phyloP scores from a whole-genome alignment of 2,888 invertebrate species.

The Laspeyria flexula region DNA sequence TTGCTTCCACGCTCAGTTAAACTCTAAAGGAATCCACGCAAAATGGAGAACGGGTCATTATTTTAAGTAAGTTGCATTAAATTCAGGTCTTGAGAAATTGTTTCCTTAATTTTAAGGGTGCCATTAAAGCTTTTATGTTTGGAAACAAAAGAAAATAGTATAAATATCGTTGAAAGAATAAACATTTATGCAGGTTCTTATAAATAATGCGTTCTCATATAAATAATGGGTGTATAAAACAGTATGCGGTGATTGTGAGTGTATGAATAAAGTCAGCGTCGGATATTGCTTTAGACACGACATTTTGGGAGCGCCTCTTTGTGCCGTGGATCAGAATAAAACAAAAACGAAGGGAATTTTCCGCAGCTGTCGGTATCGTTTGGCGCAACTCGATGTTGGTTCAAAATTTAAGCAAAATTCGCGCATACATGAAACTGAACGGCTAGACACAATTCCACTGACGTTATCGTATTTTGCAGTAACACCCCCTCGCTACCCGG shows the following conservation, averaged over 20 bases:
- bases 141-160: not conserved
- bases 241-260: not conserved
- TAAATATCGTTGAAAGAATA: not conserved
- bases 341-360: conserved; percentile 27
- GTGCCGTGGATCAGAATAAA: conserved; percentile 11
- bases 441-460: conserved; percentile 54
- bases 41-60: not conserved
- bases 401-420: conserved; percentile 54
- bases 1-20: not conserved
- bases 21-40: not conserved
- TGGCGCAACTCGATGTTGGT: conserved; percentile 36
- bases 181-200: not conserved
- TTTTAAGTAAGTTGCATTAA: conserved; percentile 2
- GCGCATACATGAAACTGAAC: conserved; percentile 50
- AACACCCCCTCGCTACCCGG: conserved; percentile 21
- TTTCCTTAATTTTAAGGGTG: not conserved
- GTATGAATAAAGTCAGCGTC: conserved; percentile 4
- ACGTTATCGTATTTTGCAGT: conserved; percentile 57
- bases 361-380: conserved; percentile 38
- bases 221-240: conserved; percentile 1
- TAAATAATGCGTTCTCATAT: conserved; percentile 2
- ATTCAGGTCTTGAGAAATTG: not conserved
- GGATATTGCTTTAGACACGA: conserved; percentile 7
- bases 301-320: conserved; percentile 11
- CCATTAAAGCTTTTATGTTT: not conserved